Evolutionary conservation across 2,113 vertebrate species (phyloP).

Genomic region (Channa argus): DNA sequence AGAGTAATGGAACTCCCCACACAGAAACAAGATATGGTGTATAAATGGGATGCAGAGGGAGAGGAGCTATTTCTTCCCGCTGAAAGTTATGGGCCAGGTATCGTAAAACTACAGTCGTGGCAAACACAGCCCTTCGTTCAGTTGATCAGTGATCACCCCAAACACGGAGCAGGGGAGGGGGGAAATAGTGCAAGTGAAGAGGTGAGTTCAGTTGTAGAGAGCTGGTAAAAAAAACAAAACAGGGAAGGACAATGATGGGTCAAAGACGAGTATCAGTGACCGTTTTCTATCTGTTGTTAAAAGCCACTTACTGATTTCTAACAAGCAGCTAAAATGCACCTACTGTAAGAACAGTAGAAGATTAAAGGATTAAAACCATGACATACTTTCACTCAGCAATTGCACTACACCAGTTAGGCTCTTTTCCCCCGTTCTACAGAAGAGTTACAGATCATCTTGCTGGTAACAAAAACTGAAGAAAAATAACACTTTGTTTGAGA

Average conservation of each 20-base stretch:
- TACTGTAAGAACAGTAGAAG: constrained; percentile 8
- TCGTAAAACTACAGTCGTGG: constrained; percentile 70
- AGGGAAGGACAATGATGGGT: background rate
- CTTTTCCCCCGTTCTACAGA: background rate
- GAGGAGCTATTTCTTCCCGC: constrained; percentile 72
- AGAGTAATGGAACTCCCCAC: constrained; percentile 77
- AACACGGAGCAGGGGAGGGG: constrained; percentile 48
- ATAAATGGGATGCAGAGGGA: constrained; percentile 77
- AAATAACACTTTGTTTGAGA: background rate
- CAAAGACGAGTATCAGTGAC: constrained; percentile 19
- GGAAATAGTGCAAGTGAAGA: constrained; percentile 24
- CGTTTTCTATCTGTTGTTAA: constrained; percentile 32
- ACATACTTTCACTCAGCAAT: background rate
- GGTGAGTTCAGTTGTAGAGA: constrained; percentile 29
- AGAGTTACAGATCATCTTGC: background rate
- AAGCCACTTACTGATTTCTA: constrained; percentile 33
- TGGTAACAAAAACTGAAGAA: background rate
- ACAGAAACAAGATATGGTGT: constrained; percentile 77
- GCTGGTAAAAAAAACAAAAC: background rate
- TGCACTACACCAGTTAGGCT: background rate
- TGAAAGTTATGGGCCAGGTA: constrained; percentile 72
- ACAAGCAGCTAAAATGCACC: constrained; percentile 28
- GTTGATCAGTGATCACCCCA: constrained; percentile 73
- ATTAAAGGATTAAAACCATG: constrained; percentile 25
- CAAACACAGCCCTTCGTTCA: constrained; percentile 60